Conservation (phyloP, 2,113 vertebrate genomes). For the Gorsachius goisagi region DNA sequence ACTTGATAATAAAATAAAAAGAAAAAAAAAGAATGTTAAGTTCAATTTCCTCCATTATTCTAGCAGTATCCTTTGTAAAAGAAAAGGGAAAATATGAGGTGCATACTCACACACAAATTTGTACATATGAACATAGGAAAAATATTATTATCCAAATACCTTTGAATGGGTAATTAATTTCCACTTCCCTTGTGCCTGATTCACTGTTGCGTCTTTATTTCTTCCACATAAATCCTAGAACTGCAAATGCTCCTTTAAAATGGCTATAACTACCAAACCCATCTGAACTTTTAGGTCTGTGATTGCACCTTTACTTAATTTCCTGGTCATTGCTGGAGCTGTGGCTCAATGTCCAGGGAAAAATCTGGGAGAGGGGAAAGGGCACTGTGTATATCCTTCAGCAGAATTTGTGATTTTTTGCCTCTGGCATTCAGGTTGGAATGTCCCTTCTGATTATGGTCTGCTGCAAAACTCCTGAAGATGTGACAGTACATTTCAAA, state of each 20-base stretch:
- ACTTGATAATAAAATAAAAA: background rate
- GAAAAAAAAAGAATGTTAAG: background rate
- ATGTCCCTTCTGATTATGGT: background rate
- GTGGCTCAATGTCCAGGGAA: background rate
- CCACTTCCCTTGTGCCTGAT: background rate
- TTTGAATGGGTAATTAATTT: background rate
- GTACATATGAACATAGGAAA: background rate
- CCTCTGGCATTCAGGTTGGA: conserved; percentile 16
- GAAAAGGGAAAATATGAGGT: background rate
- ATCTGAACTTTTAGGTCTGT: background rate
- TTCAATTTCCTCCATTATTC: background rate
- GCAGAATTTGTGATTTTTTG: background rate
- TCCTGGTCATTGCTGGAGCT: background rate
- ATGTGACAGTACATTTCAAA: conserved; percentile 21
- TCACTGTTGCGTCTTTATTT: background rate
- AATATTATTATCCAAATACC: background rate
- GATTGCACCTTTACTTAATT: background rate
- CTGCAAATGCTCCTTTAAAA: background rate
- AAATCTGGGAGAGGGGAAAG: background rate
- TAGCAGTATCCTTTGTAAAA: background rate
- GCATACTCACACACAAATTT: background rate
- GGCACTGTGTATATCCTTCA: background rate
- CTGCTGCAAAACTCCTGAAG: background rate
- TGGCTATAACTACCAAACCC: background rate
- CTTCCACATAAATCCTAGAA: background rate